Conservation (phyloP, 1,140 invertebrate genomes). For the Muscidifurax raptorellus region DNA sequence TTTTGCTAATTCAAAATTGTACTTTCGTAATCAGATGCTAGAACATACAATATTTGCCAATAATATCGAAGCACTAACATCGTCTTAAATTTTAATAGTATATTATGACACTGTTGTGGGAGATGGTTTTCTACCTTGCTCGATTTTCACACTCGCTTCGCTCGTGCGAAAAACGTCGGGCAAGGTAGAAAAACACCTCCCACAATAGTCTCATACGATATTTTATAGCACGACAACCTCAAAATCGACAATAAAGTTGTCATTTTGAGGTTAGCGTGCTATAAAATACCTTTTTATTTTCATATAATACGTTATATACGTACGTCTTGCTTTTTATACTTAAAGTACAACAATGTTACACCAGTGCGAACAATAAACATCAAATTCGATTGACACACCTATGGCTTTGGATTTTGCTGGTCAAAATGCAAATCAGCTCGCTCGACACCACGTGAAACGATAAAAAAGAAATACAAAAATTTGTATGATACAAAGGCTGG, state of each 20-base stretch:
- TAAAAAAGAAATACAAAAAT: neutral
- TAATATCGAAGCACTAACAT: constrained; percentile 4
- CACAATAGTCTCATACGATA: too few relatives aligned
- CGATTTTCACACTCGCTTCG: too few relatives aligned
- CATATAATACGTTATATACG: neutral
- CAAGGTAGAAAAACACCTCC: too few relatives aligned
- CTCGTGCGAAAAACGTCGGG: too few relatives aligned
- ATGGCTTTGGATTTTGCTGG: neutral
- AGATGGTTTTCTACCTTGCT: too few relatives aligned
- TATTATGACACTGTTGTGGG: too few relatives aligned
- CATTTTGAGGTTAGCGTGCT: too few relatives aligned
- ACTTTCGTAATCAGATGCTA: constrained; percentile 22
- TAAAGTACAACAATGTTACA: constrained; percentile 11
- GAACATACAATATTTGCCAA: constrained; percentile 22
- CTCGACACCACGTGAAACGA: neutral
- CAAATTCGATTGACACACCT: neutral
- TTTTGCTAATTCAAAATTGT: constrained; percentile 4
- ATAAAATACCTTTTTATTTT: constrained; percentile 18
- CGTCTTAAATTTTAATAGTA: constrained; percentile 3
- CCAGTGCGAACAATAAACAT: constrained; percentile 20
- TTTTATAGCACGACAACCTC: too few relatives aligned
- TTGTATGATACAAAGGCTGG: neutral
- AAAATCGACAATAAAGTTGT: too few relatives aligned
- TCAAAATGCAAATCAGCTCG: neutral
- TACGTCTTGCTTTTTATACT: neutral